Conservation (phyloP, 2,113 vertebrate species). For the Carlito syrichta region DNA sequence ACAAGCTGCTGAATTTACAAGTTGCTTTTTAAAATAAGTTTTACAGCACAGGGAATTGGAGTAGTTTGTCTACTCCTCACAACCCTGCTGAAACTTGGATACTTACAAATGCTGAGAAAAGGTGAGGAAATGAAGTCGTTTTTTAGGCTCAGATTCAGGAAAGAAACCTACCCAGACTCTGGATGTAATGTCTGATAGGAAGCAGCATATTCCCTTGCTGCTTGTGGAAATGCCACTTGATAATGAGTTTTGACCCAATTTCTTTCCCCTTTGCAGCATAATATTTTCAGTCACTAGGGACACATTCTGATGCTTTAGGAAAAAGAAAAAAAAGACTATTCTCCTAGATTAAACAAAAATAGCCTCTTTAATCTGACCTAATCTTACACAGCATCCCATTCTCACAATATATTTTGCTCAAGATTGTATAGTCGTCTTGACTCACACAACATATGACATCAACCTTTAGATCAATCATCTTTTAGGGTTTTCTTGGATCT, state of each 20-base stretch:
- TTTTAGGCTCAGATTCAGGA: slow-evolving; percentile 62
- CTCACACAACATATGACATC: background rate
- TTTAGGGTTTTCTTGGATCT: background rate
- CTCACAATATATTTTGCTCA: background rate
- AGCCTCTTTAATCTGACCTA: background rate
- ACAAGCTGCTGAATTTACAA: slow-evolving; percentile 63
- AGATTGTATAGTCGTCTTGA: background rate
- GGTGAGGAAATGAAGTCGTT: slow-evolving; percentile 60
- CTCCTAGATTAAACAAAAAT: slow-evolving; percentile 14
- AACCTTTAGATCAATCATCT: background rate
- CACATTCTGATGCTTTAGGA: background rate
- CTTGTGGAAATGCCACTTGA: slow-evolving; percentile 38
- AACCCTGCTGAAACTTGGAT: slow-evolving; percentile 12
- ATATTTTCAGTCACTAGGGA: slow-evolving; percentile 32
- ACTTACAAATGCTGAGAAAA: slow-evolving; percentile 53
- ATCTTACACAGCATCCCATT: background rate
- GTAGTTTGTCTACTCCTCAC: background rate
- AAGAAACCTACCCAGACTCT: slow-evolving; percentile 31
- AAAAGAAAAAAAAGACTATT: too few relatives aligned
- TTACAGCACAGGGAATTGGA: slow-evolving; percentile 25
- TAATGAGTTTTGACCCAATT: slow-evolving; percentile 64
- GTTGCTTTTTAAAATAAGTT: slow-evolving; percentile 62
- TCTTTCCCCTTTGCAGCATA: slow-evolving; percentile 22
- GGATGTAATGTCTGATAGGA: slow-evolving; percentile 61
- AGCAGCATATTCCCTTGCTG: slow-evolving; percentile 21